Conservation (phyloP, 2,888 invertebrate species). For the Chrysolina haemoptera region DNA sequence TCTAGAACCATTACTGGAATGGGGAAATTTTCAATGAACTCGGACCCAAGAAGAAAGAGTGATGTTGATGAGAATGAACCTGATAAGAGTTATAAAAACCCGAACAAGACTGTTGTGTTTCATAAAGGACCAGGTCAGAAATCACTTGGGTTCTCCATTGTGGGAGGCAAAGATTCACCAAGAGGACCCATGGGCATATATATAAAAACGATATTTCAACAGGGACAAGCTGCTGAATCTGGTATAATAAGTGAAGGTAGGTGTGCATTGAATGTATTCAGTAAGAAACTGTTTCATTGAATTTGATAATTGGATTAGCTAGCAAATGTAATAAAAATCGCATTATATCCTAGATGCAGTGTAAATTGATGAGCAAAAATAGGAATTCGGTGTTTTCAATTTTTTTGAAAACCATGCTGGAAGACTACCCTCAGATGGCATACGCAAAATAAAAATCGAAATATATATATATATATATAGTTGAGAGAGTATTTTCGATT, state of each 20-base stretch:
- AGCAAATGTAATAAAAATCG: too few species aligned
- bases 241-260: slow-evolving; percentile 86
- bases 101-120: slow-evolving; percentile 73
- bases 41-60: slow-evolving; percentile 36
- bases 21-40: slow-evolving; percentile 68
- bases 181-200: slow-evolving; percentile 91
- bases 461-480: too few species aligned
- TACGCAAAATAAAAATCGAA: too few species aligned
- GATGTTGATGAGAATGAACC: slow-evolving; percentile 9
- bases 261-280: neutral
- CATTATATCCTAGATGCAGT: too few species aligned
- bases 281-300: too few species aligned
- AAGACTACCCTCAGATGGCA: too few species aligned
- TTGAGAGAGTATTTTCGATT: too few species aligned
- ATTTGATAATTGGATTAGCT: too few species aligned
- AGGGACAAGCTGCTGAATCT: slow-evolving; percentile 88
- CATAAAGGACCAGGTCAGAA: slow-evolving; percentile 88
- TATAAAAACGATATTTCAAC: slow-evolving; percentile 88
- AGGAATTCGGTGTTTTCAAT: too few species aligned
- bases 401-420: too few species aligned
- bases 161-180: slow-evolving; percentile 89
- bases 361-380: too few species aligned
- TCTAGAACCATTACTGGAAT: slow-evolving; percentile 64
- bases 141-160: slow-evolving; percentile 91
- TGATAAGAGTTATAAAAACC: slow-evolving; percentile 15